A percentile compares a stretch with the other conserved stretches of the same genome.
Conservation (phyloP, 2,888 invertebrate genomes). For the Rapana venosa region DNA sequence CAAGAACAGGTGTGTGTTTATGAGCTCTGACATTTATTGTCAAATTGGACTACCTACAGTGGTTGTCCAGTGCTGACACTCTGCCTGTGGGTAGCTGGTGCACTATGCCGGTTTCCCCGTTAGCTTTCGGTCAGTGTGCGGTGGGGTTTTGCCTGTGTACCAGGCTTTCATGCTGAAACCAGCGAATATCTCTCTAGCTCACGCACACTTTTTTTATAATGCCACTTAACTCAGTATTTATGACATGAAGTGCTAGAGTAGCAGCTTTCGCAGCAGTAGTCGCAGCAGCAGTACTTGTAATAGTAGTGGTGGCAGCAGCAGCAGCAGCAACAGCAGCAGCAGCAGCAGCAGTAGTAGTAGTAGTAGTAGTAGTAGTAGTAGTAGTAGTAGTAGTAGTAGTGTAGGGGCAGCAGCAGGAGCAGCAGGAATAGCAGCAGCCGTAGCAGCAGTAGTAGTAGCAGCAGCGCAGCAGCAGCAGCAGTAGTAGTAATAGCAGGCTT, state of each 20-base stretch:
- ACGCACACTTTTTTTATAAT: no score
- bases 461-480: neutral
- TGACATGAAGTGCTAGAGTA: neutral
- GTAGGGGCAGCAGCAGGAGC: conserved; percentile 24
- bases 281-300: neutral
- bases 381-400: conserved; percentile 38
- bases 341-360: neutral
- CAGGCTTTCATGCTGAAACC: no score
- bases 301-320: neutral
- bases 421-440: conserved; percentile 25
- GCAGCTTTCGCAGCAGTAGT: neutral
- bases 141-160: no score
- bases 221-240: no score
- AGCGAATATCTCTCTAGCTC: no score
- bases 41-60: no score
- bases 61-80: no score
- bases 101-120: no score
- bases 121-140: no score
- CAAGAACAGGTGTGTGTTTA: no score
- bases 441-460: conserved; percentile 31
- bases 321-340: neutral
- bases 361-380: neutral
- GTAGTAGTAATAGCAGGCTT: conserved; percentile 1
- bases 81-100: no score
- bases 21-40: no score